Percentiles rank a stretch among this genome's conserved stretches.
These are phyloP conservation scores for Notothenia coriiceps DNA, from an alignment of 2,113 vertebrate genomes.

Conservation along the genomic window DNA sequence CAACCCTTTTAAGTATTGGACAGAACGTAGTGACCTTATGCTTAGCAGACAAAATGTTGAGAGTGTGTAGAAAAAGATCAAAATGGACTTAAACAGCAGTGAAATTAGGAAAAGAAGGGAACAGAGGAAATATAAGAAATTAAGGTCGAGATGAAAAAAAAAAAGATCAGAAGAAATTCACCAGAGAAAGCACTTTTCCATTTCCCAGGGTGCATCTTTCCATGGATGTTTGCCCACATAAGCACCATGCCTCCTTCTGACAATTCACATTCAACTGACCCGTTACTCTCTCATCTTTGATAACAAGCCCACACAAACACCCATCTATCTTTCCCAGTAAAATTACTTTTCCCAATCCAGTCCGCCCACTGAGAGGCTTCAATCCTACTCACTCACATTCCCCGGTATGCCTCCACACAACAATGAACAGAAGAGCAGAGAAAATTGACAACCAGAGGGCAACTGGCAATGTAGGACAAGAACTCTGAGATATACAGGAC, in stretches of 20 bases:
- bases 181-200: not conserved
- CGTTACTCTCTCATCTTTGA: constrained; percentile 13
- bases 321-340: constrained; percentile 6
- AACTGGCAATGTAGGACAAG: constrained; percentile 30
- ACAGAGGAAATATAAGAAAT: not conserved
- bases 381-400: constrained; percentile 24
- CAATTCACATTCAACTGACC: constrained; percentile 10
- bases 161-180: not conserved
- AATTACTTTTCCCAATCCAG: constrained; percentile 12
- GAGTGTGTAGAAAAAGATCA: not conserved
- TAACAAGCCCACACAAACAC: constrained; percentile 23
- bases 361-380: constrained; percentile 28
- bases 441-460: constrained; percentile 26
- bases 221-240: constrained; percentile 6
- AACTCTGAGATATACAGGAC: not conserved
- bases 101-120: not conserved
- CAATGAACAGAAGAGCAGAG: constrained; percentile 9
- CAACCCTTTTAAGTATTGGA: constrained; percentile 40
- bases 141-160: constrained; percentile 3
- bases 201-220: constrained; percentile 6
- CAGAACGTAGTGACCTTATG: constrained; percentile 35
- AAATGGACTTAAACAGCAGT: not conserved
- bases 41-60: constrained; percentile 31
- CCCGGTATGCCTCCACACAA: not conserved
- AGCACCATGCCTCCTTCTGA: not conserved